These are phyloP conservation scores for Eupeodes latifasciatus DNA, from an alignment of 2,888 invertebrate species.

Conservation along the genomic window DNA sequence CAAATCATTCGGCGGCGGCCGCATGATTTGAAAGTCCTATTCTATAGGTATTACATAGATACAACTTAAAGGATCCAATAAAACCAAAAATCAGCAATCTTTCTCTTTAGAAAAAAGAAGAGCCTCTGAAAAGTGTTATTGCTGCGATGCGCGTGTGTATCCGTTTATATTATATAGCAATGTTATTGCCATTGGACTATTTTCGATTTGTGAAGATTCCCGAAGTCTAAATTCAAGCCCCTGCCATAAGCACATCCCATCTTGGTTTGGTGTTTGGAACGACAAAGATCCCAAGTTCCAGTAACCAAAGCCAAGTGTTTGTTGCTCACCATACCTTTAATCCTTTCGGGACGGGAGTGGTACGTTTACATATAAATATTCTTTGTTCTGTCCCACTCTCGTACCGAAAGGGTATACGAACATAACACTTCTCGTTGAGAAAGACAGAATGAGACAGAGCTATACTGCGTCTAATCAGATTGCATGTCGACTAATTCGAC, in stretches of 20 bases:
- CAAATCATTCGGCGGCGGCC: slow-evolving; percentile 67
- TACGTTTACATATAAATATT: no score
- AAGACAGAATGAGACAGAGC: slow-evolving; percentile 29
- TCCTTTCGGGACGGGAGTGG: no score
- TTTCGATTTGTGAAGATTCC: slow-evolving; percentile 66
- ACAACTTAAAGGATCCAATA: slow-evolving; percentile 40
- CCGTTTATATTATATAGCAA: slow-evolving; percentile 19
- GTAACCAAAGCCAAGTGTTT: slow-evolving; percentile 41
- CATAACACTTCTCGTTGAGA: slow-evolving; percentile 6
- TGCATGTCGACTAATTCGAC: slow-evolving; percentile 79
- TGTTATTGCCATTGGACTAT: slow-evolving; percentile 76
- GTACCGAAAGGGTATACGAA: no score
- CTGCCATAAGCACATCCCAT: slow-evolving; percentile 29
- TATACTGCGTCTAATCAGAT: slow-evolving; percentile 77
- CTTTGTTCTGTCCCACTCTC: no score
- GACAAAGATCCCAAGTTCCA: not conserved
- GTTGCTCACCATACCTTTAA: slow-evolving; percentile 1
- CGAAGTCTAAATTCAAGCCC: slow-evolving; percentile 36
- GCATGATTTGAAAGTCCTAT: slow-evolving; percentile 37
- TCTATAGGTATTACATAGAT: not conserved
- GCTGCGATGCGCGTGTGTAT: slow-evolving; percentile 25
- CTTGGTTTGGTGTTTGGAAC: no score
- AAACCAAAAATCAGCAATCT: slow-evolving; percentile 23
- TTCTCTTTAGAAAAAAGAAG: slow-evolving; percentile 13
- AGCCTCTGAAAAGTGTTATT: slow-evolving; percentile 51